Evolutionary conservation across 2,113 vertebrate species (phyloP), one percentile per base, ranked within the genome.

Genomic region (Chamaetylas fuelleborni): DNA sequence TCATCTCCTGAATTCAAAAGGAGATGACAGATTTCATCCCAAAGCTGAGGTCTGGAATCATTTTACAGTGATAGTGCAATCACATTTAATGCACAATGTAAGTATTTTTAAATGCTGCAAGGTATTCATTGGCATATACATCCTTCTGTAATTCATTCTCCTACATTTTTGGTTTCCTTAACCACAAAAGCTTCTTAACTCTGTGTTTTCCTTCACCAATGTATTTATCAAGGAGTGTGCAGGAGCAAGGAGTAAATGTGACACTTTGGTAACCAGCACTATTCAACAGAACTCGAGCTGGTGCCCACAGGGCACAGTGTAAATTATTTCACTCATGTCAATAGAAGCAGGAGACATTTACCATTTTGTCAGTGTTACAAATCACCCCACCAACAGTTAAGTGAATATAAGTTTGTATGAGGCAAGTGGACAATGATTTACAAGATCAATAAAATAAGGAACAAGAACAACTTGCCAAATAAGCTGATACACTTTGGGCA

Each of bases 221-320:
- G 9, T 18, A 14, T 51, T 57, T 66, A 23, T 28, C 53, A 36
- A 61, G 33, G 56, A 47, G 9, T 1, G 26, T 14, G 42, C 47
- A 77, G 61, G 25, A 60, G 17, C 70, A 85, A 90, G 65, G 36
- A 58, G 48, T 36, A 5, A 45, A 82, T 76, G 4, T 58, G n/a
- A 45, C 38, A 16, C 25, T 38, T 64, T 56, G 47, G 54, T 34
- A 56, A 56, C 16, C 13, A 54, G 20, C 4, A 9, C 20, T 60
- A 1, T 3, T 36, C 19, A 83, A 11, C 16, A 61, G 58, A 23
- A 14, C n/a, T 69, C 0, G 0, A 50, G 18, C 53, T 25, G 42
- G 38, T 29, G 43, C 57, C 80, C 43, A 9, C 1, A 23, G 67
- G 67, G 40, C 64, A 83, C 38, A 29, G 45, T 8, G 79, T 33